Conservation (phyloP, 1,140 invertebrate genomes). For the Drosophila truncata region DNA sequence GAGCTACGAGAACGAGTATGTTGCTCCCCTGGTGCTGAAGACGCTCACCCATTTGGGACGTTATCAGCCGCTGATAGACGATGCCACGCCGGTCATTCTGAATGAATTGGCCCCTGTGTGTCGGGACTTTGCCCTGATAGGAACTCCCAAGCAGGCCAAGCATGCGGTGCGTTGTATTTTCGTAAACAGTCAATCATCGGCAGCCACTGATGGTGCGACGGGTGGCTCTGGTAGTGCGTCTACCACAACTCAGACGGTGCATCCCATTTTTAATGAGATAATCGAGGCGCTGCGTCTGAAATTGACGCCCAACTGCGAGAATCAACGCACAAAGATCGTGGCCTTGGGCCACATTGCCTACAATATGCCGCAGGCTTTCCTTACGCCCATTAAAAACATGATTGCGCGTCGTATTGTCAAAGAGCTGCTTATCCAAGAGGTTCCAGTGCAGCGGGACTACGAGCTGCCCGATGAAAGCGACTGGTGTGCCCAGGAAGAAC, state of each 20-base stretch:
- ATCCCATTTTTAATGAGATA: constrained; percentile 93
- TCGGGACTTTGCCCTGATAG: constrained; percentile 93
- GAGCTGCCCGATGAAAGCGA: constrained; percentile 86
- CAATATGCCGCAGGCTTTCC: constrained; percentile 95
- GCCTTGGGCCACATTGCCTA: constrained; percentile 97
- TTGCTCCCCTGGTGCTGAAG: constrained; percentile 92
- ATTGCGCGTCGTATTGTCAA: constrained; percentile 98
- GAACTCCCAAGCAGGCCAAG: constrained; percentile 97
- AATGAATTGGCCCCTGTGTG: constrained; percentile 93
- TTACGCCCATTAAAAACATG: constrained; percentile 96
- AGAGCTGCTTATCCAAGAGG: constrained; percentile 95
- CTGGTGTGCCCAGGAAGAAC: constrained; percentile 95
- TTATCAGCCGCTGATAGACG: constrained; percentile 91
- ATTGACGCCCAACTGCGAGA: constrained; percentile 91
- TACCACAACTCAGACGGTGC: constrained; percentile 87
- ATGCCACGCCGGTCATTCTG: constrained; percentile 86
- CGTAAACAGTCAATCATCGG: constrained; percentile 87
- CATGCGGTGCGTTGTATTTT: constrained; percentile 97
- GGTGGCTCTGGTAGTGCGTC: constrained; percentile 48
- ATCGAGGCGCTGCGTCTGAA: constrained; percentile 92
- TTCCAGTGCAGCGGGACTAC: constrained; percentile 86
- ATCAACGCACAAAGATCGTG: constrained; percentile 97
- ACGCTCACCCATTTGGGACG: constrained; percentile 95
- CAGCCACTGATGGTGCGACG: constrained; percentile 43
- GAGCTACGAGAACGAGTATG: constrained; percentile 92